These are phyloP conservation scores for Typhlichthys subterraneus DNA, from an alignment of 2,797 vertebrate genomes.

Conservation along the genomic window DNA sequence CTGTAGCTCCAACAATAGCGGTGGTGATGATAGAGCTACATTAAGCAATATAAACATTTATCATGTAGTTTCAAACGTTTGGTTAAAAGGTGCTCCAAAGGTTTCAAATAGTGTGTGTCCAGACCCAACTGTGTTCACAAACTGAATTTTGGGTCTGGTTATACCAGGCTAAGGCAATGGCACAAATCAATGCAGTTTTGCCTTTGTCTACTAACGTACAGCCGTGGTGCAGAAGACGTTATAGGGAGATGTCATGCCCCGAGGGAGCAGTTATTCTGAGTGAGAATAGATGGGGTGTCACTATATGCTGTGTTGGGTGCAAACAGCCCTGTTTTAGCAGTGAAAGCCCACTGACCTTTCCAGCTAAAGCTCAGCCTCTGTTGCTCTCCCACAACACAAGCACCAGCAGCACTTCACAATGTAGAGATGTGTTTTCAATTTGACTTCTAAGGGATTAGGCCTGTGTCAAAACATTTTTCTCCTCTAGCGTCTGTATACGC, in stretches of 20 bases:
- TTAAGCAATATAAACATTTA: too few relatives aligned
- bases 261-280: constrained; percentile 56
- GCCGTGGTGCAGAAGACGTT: constrained; percentile 42
- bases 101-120: too few relatives aligned
- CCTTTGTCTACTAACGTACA: constrained; percentile 51
- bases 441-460: not conserved
- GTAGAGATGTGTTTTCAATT: constrained; percentile 3
- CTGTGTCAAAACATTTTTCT: not conserved
- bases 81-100: too few relatives aligned
- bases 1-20: too few relatives aligned
- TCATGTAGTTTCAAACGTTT: too few relatives aligned
- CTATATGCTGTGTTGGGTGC: constrained; percentile 60
- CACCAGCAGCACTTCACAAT: constrained; percentile 21
- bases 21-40: too few relatives aligned
- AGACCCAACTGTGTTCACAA: not conserved
- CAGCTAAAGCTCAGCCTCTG: constrained; percentile 26
- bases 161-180: constrained; percentile 34
- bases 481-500: not conserved
- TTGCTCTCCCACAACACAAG: not conserved
- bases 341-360: constrained; percentile 56
- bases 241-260: constrained; percentile 21
- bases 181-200: constrained; percentile 52
- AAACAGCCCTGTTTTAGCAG: constrained; percentile 59
- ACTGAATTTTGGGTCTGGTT: too few relatives aligned
- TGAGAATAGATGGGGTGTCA: constrained; percentile 60